Evolutionary conservation across 1,140 invertebrate species (phyloP), one percentile per base, ranked within the genome.

Genomic region (Lasaia peninsularis): DNA sequence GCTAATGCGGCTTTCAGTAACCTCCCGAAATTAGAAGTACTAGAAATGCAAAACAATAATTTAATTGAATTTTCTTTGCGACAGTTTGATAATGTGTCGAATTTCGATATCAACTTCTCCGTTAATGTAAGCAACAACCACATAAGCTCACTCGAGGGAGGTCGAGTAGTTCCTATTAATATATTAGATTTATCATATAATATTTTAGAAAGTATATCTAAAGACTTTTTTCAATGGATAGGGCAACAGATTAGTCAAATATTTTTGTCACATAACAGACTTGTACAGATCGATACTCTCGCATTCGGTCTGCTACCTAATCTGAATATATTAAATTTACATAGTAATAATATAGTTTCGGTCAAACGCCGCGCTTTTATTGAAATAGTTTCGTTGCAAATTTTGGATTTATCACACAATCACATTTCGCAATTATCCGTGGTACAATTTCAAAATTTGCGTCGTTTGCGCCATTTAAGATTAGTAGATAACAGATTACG

Each of bases 21-120:
- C 59, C 80, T 95, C 40, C 92, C 92, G 1, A 91, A 88, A 64
- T 76, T 95, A 31, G 86, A 91, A 12, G 90, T 91, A 34, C 62
- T 95, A n/a, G 93, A 95, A 69, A 73, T 95, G n/a, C 94, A 95
- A 69, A 88, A 92, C 24, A 95, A 95, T 75, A 80, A 91, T 40
- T 68, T 96, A 32, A 80, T 88, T 12, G 89, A 91, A 35, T 90
- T 95, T 35, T 92, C 93, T 0, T 82, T 93, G n/a, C 91, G 91
- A 60, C 89, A 89, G 28, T 94, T 95, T 63, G 78, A 90, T 10
- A 93, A 93, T 60, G 89, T 93, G 2, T 92, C 92, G 0, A 90
- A 89, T 58, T 65, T 86, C 0, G 88, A 90, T 18, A 86, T 87
- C 7, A 91, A 92, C 3, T 70, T 94, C 35, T 73, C 84, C 0